phyloP scores from a whole-genome alignment of 2,888 invertebrate species.

The Bombylius major region DNA sequence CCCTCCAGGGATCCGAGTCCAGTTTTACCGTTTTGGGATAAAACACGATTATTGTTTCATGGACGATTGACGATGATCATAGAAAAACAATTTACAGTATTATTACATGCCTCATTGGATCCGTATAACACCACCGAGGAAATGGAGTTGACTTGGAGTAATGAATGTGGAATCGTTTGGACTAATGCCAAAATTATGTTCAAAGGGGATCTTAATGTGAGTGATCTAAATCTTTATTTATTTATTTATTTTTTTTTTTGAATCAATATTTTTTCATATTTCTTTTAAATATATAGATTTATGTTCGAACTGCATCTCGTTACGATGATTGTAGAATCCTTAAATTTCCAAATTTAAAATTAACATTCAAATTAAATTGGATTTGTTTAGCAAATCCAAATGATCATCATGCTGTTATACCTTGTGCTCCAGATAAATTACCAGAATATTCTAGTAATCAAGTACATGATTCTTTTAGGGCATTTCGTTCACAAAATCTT shows the following conservation, averaged over 20 bases:
- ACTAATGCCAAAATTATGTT: constrained; percentile 84
- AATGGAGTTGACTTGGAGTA: constrained; percentile 94
- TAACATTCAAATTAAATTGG: constrained; percentile 80
- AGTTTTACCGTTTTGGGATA: constrained; percentile 95
- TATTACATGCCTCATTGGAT: constrained; percentile 90
- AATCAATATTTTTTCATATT: no score
- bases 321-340: constrained; percentile 95
- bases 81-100: constrained; percentile 66
- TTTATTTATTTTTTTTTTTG: not conserved
- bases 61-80: constrained; percentile 83
- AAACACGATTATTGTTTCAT: constrained; percentile 81
- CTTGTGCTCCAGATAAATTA: constrained; percentile 89
- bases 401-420: constrained; percentile 90
- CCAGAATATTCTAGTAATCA: constrained; percentile 96
- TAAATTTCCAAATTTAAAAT: constrained; percentile 77
- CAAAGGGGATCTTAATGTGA: constrained; percentile 83
- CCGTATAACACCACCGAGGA: constrained; percentile 99
- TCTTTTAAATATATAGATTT: constrained; percentile 31
- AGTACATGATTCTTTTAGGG: constrained; percentile 89
- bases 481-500: constrained; percentile 79
- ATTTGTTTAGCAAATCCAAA: constrained; percentile 83
- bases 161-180: constrained; percentile 82
- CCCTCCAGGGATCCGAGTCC: constrained; percentile 88
- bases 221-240: not conserved
- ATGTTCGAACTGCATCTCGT: constrained; percentile 93